Evolutionary conservation across 1,140 invertebrate genomes (phyloP).

Genomic region (Aphelenchoides besseyi): DNA sequence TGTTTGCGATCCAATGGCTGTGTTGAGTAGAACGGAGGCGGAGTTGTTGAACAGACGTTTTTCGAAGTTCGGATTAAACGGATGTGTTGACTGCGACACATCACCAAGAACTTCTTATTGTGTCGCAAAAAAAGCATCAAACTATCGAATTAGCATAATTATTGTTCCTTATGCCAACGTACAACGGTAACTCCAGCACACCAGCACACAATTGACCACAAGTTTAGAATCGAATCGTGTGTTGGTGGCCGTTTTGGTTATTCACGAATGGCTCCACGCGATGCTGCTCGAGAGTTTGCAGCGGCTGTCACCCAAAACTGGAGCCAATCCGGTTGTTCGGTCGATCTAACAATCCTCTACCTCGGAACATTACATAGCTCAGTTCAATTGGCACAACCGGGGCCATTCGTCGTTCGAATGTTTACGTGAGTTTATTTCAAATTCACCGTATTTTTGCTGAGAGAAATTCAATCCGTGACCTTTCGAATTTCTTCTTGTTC

Average conservation of each 20-base stretch:
- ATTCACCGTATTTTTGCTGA: neutral
- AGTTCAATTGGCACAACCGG: neutral
- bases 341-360: neutral
- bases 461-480: no score
- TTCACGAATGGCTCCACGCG: neutral
- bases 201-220: neutral
- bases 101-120: neutral
- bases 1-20: neutral
- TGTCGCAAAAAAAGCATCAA: neutral
- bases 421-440: slow-evolving; percentile 1
- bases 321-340: neutral
- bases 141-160: neutral
- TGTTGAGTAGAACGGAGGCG: neutral
- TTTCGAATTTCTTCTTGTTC: no score
- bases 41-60: neutral
- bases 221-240: slow-evolving; percentile 11
- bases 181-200: neutral
- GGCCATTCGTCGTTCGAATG: neutral
- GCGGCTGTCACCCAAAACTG: neutral
- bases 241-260: neutral
- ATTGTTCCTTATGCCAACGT: slow-evolving; percentile 2
- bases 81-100: slow-evolving; percentile 1
- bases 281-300: neutral
- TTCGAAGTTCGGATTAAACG: neutral
- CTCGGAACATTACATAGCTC: neutral